A percentile compares a stretch with the other conserved stretches of the same genome.
Conservation (phyloP, 1,140 invertebrate species). For the Leptopilina clavipes region DNA sequence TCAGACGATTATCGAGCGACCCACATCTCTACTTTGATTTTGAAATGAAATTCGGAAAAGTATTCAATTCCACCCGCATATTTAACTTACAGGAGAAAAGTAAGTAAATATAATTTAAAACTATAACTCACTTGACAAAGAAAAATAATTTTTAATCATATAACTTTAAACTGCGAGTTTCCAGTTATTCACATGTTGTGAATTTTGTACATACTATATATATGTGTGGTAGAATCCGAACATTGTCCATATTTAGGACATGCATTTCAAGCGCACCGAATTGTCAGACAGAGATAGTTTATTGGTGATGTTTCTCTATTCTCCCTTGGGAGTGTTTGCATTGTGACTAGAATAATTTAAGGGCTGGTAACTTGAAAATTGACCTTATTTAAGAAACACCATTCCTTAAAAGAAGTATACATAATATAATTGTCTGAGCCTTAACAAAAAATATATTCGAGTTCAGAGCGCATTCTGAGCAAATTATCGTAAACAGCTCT, state of each 20-base stretch:
- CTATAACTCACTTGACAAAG: neutral
- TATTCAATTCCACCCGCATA: neutral
- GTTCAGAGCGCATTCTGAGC: too few species aligned
- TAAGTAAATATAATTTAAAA: neutral
- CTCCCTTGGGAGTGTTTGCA: neutral
- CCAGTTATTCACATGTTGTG: neutral
- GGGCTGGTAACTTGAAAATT: neutral
- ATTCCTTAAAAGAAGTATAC: neutral
- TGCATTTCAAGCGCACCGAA: slow-evolving; percentile 1
- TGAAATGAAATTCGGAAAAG: slow-evolving; percentile 17
- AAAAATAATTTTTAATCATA: too few species aligned
- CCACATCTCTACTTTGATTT: slow-evolving; percentile 50
- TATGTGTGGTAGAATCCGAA: neutral
- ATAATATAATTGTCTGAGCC: neutral
- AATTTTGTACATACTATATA: neutral
- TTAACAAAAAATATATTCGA: too few species aligned
- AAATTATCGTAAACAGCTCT: too few species aligned
- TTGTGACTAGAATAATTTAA: slow-evolving; percentile 10
- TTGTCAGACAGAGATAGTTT: slow-evolving; percentile 23
- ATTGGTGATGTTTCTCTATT: slow-evolving; percentile 11
- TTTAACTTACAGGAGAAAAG: neutral
- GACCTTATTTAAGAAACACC: neutral
- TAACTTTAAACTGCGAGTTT: neutral
- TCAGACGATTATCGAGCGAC: slow-evolving; percentile 61
- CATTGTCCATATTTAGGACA: slow-evolving; percentile 3